These are phyloP conservation scores for Corapipo altera DNA, from an alignment of 2,113 vertebrate species.

Conservation along the genomic window DNA sequence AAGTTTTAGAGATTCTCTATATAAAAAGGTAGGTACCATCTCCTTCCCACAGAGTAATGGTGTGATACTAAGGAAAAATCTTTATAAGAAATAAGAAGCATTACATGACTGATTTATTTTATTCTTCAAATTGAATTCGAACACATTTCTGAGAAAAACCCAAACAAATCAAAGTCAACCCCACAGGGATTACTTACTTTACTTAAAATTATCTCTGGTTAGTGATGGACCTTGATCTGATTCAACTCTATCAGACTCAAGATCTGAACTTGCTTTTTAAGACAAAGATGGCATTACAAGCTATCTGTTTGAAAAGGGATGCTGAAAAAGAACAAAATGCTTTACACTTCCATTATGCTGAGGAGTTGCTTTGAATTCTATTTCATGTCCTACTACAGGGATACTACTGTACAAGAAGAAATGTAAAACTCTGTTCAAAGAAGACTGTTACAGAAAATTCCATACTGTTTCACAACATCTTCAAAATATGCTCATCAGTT, in stretches of 20 bases:
- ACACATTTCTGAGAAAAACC: background rate
- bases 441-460: background rate
- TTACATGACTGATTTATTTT: background rate
- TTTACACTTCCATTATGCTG: background rate
- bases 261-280: background rate
- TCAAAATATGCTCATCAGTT: background rate
- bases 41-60: background rate
- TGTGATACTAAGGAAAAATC: background rate
- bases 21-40: background rate
- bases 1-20: background rate
- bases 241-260: background rate
- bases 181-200: background rate
- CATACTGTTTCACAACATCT: background rate
- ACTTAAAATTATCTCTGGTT: background rate
- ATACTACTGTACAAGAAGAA: background rate
- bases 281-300: background rate
- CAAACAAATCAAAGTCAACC: background rate
- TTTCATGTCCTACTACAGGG: background rate
- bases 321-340: background rate
- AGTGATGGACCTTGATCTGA: background rate
- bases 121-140: background rate
- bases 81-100: background rate
- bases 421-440: background rate
- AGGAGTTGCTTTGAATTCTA: background rate
- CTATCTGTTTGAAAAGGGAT: background rate